Evolutionary conservation across 2,888 invertebrate species (phyloP).

Genomic region (Torymus auratus): DNA sequence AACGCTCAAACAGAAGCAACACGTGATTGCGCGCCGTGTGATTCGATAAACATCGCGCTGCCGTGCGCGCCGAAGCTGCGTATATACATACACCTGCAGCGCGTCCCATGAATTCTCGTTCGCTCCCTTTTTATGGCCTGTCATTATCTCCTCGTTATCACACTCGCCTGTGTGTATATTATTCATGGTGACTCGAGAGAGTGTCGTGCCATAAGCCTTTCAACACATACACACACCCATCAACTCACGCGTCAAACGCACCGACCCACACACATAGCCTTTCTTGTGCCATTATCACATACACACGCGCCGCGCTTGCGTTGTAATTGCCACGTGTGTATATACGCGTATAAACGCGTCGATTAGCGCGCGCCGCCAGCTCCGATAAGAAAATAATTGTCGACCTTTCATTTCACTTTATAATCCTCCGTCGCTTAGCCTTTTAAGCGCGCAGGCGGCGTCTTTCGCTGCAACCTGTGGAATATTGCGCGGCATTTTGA

Average conservation of each 20-base stretch:
- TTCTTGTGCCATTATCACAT: constrained; percentile 30
- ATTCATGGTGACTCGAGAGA: constrained; percentile 43
- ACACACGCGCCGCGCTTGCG: not conserved
- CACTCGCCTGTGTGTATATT: constrained; percentile 38
- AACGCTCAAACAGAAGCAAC: no score
- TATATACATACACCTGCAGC: not conserved
- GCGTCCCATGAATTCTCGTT: constrained; percentile 37
- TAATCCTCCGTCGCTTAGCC: constrained; percentile 28
- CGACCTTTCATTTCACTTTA: constrained; percentile 50
- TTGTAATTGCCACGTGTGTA: constrained; percentile 15
- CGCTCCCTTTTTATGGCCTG: constrained; percentile 53
- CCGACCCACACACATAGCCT: not conserved
- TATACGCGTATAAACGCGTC: not conserved
- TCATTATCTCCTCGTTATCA: constrained; percentile 55
- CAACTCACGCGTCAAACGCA: constrained; percentile 12
- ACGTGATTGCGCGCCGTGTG: not conserved
- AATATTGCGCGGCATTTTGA: not conserved
- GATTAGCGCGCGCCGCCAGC: not conserved
- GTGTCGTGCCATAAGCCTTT: no score
- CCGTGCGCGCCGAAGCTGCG: constrained; percentile 13
- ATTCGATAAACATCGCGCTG: constrained; percentile 27
- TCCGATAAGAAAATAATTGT: constrained; percentile 52
- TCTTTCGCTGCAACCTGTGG: constrained; percentile 53
- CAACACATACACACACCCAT: no score
- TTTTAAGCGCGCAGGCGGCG: constrained; percentile 22